A percentile compares a stretch with the other conserved stretches of the same genome.
These are phyloP conservation scores for Callionymus lyra DNA, from an alignment of 2,113 vertebrate genomes.

Conservation along the genomic window DNA sequence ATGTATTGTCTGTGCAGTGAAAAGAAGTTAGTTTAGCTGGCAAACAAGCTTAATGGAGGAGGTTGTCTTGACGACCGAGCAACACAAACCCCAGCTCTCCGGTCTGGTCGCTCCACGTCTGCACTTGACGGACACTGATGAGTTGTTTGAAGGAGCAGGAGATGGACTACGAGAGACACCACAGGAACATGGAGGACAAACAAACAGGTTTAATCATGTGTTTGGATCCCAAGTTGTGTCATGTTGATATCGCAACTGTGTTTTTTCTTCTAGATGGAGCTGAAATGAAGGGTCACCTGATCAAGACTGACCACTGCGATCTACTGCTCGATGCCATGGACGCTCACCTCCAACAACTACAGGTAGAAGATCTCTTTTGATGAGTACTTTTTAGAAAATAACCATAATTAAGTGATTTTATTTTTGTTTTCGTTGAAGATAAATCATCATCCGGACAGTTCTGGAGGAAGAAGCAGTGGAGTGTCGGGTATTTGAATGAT, in stretches of 20 bases:
- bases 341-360: conserved; percentile 43
- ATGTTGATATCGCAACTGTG: neutral
- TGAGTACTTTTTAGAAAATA: neutral
- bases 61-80: conserved; percentile 49
- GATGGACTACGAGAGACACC: too few species aligned
- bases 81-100: conserved; percentile 29
- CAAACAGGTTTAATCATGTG: too few species aligned
- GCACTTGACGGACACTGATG: conserved; percentile 21
- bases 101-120: neutral
- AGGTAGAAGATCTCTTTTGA: conserved; percentile 38
- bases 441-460: too few species aligned
- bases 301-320: conserved; percentile 41
- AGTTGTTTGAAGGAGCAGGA: conserved; percentile 31
- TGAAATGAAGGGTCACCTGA: neutral
- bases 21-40: conserved; percentile 18
- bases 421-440: too few species aligned
- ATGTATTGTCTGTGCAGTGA: conserved; percentile 19
- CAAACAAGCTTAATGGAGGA: conserved; percentile 17
- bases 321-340: conserved; percentile 56
- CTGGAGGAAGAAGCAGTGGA: too few species aligned
- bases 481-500: too few species aligned
- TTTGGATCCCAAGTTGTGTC: too few species aligned
- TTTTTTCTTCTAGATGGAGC: neutral
- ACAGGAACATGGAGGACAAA: too few species aligned
- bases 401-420: conserved; percentile 7